Evolutionary conservation across 2,888 invertebrate genomes (phyloP).

Genomic region (Congeria kusceri): DNA sequence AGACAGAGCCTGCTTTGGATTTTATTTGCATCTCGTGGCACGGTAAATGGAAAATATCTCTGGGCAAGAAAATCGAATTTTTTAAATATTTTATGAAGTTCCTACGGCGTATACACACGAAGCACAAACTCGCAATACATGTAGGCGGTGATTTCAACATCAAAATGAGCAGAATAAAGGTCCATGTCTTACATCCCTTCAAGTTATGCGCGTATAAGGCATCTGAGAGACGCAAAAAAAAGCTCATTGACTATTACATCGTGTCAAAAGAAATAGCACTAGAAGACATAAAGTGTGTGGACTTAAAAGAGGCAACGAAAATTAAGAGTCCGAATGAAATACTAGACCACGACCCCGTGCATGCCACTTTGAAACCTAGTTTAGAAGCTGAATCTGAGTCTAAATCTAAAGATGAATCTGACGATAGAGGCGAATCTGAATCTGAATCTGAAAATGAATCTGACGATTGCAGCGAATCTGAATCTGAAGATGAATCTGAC

Average conservation of each 20-base stretch:
- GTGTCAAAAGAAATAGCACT: slow-evolving; percentile 39
- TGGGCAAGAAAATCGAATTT: slow-evolving; percentile 24
- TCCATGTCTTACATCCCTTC: slow-evolving; percentile 38
- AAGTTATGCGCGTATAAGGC: slow-evolving; percentile 45
- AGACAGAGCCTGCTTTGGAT: slow-evolving; percentile 23
- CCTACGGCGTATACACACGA: slow-evolving; percentile 32
- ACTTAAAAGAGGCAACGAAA: slow-evolving; percentile 33
- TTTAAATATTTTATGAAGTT: slow-evolving; percentile 53
- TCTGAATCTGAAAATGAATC: no score
- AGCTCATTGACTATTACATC: slow-evolving; percentile 47
- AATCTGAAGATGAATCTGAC: no score
- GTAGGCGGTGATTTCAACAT: slow-evolving; percentile 53
- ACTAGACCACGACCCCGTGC: slow-evolving; percentile 48
- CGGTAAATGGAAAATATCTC: slow-evolving; percentile 29
- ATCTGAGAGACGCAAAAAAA: slow-evolving; percentile 36
- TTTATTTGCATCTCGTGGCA: slow-evolving; percentile 61
- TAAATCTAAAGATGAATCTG: no score
- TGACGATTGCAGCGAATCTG: no score
- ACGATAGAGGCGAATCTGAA: no score
- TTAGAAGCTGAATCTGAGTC: no score
- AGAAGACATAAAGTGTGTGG: slow-evolving; percentile 28
- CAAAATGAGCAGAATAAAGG: slow-evolving; percentile 29
- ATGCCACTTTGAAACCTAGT: slow-evolving; percentile 13
- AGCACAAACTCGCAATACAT: slow-evolving; percentile 44
- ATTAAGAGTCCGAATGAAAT: slow-evolving; percentile 27